phyloP scores from a whole-genome alignment of 2,888 invertebrate genomes.

The Carpatolechia fugitivella region DNA sequence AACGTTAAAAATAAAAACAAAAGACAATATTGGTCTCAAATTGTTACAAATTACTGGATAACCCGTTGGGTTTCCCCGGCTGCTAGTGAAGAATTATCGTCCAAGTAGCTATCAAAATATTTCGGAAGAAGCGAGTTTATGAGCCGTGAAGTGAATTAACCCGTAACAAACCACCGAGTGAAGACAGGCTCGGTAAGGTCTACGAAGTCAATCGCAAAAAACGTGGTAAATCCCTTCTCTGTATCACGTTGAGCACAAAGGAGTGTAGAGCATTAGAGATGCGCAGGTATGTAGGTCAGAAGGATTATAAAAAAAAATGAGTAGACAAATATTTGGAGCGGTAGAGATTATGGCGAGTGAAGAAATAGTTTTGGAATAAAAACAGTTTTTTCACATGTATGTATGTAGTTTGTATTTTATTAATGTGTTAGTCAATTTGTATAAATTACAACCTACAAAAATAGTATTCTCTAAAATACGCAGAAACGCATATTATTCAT shows the following conservation, averaged over 20 bases:
- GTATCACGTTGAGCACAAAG: background rate
- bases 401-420: too few species aligned
- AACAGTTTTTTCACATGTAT: background rate
- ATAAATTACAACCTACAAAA: too few species aligned
- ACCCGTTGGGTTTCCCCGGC: conserved; percentile 9
- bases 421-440: too few species aligned
- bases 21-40: too few species aligned
- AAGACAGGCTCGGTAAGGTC: conserved; percentile 6
- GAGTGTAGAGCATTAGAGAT: conserved; percentile 22
- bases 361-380: background rate
- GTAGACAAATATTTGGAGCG: conserved; percentile 14
- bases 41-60: conserved; percentile 9
- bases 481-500: conserved; percentile 13
- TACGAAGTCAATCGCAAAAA: conserved; percentile 21
- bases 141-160: conserved; percentile 23
- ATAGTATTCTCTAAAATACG: too few species aligned
- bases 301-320: conserved; percentile 31
- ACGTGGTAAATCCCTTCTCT: conserved; percentile 4
- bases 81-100: conserved; percentile 7
- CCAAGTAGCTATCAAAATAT: conserved; percentile 7
- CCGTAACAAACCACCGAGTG: conserved; percentile 18
- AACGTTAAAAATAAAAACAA: too few species aligned
- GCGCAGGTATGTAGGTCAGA: conserved; percentile 34
- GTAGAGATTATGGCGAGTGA: conserved; percentile 4
- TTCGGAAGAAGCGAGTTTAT: conserved; percentile 17